These are phyloP conservation scores for Apodemia duryi DNA, from an alignment of 2,888 invertebrate genomes.

Conservation along the genomic window DNA sequence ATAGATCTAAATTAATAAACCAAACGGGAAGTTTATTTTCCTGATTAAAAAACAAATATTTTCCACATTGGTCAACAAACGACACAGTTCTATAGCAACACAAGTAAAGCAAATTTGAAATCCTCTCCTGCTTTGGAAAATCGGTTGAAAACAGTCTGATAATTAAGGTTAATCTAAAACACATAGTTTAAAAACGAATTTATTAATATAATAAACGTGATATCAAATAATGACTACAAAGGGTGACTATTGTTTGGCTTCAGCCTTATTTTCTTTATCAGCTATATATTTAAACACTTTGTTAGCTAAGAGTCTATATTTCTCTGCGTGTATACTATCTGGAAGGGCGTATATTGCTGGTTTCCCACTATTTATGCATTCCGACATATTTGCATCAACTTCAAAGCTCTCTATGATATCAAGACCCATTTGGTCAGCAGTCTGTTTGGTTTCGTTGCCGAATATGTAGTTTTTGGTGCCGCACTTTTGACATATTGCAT, in stretches of 20 bases:
- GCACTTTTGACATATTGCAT: slow-evolving; percentile 88
- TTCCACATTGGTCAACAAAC: too few relatives aligned
- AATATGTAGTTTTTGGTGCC: slow-evolving; percentile 85
- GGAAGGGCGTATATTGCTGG: slow-evolving; percentile 86
- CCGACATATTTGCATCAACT: slow-evolving; percentile 83
- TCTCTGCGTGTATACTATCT: slow-evolving; percentile 71
- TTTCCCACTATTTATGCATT: slow-evolving; percentile 85
- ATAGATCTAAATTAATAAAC: too few relatives aligned
- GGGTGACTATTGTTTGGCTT: slow-evolving; percentile 43
- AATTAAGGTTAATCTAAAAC: too few relatives aligned
- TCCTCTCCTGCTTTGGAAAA: too few relatives aligned
- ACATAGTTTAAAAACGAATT: not conserved
- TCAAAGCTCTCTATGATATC: slow-evolving; percentile 86
- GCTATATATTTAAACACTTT: slow-evolving; percentile 68
- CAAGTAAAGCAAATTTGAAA: too few relatives aligned
- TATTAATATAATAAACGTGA: slow-evolving; percentile 3
- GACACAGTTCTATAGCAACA: too few relatives aligned
- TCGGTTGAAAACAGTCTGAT: too few relatives aligned
- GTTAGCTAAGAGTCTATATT: slow-evolving; percentile 65
- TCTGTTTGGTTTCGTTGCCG: slow-evolving; percentile 81
- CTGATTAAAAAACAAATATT: too few relatives aligned
- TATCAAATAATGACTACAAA: not conserved
- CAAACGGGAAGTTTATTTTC: too few relatives aligned
- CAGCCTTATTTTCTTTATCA: slow-evolving; percentile 49
- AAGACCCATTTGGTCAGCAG: slow-evolving; percentile 83